Evolutionary conservation across 2,888 invertebrate species (phyloP).

Genomic region (Agonopterix subpropinquella): DNA sequence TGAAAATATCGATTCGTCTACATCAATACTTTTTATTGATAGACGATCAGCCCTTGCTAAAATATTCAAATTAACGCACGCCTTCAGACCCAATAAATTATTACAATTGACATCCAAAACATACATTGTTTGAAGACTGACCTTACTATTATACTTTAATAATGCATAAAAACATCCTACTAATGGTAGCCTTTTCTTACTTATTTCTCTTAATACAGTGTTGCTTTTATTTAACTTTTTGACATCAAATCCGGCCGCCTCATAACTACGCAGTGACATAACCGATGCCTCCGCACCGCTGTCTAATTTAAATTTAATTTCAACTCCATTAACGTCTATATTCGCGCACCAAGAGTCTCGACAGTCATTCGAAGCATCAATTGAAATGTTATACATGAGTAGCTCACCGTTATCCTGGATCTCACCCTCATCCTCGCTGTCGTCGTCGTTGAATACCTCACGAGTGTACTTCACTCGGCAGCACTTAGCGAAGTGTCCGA

Average conservation of each 20-base stretch:
- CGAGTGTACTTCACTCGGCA: neutral
- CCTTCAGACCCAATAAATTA: slow-evolving; percentile 4
- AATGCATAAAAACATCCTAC: slow-evolving; percentile 4
- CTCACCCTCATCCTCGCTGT: neutral
- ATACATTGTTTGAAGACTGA: neutral
- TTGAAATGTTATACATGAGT: slow-evolving; percentile 2
- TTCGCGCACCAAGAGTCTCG: neutral
- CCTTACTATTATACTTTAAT: neutral
- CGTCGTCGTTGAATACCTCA: neutral
- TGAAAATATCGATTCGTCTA: neutral
- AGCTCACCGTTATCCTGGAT: slow-evolving; percentile 3
- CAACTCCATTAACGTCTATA: neutral
- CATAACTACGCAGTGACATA: neutral
- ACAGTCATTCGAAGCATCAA: neutral
- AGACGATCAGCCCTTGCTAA: neutral
- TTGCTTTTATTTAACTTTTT: neutral
- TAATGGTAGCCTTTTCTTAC: slow-evolving; percentile 2
- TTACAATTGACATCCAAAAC: slow-evolving; percentile 5
- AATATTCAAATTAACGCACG: slow-evolving; percentile 1
- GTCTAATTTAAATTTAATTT: slow-evolving; percentile 6
- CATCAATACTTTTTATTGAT: neutral
- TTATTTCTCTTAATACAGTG: slow-evolving; percentile 2
- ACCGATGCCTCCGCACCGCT: slow-evolving; percentile 7
- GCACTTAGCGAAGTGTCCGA: slow-evolving; percentile 4
- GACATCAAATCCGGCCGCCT: neutral